Conservation (phyloP, 2,797 vertebrate species). For the Echiichthys vipera region DNA sequence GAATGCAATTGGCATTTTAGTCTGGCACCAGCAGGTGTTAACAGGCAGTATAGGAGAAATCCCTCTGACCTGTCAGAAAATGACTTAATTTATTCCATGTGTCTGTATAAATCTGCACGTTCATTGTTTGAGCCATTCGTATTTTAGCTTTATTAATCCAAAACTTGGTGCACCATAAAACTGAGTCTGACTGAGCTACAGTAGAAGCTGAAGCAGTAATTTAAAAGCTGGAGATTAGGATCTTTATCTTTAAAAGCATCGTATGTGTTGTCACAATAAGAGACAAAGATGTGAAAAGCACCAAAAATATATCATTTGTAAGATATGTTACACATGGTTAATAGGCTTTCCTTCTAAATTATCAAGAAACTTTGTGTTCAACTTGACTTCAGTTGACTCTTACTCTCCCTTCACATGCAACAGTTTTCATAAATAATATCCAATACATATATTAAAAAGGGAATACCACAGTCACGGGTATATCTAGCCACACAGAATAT, state of each 20-base stretch:
- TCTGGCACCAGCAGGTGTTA: background rate
- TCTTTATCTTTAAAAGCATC: background rate
- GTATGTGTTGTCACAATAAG: background rate
- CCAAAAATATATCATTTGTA: background rate
- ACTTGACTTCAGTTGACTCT: background rate
- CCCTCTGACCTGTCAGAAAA: background rate
- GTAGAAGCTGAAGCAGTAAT: background rate
- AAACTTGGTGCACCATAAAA: background rate
- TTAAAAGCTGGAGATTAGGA: background rate
- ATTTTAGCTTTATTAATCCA: background rate
- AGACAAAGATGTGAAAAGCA: background rate
- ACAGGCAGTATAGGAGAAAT: background rate
- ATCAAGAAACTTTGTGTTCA: too few species aligned
- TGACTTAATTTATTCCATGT: background rate
- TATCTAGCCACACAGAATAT: background rate
- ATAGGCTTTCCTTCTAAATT: background rate
- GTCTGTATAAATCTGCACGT: background rate
- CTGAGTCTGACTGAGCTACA: background rate
- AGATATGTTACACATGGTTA: background rate
- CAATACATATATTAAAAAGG: background rate
- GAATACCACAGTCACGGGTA: background rate
- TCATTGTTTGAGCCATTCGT: background rate
- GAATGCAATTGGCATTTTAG: too few species aligned
- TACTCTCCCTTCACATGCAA: background rate
- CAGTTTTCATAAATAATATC: conserved; percentile 9